phyloP scores from a whole-genome alignment of 1,140 invertebrate genomes.

The Aricia agestis region DNA sequence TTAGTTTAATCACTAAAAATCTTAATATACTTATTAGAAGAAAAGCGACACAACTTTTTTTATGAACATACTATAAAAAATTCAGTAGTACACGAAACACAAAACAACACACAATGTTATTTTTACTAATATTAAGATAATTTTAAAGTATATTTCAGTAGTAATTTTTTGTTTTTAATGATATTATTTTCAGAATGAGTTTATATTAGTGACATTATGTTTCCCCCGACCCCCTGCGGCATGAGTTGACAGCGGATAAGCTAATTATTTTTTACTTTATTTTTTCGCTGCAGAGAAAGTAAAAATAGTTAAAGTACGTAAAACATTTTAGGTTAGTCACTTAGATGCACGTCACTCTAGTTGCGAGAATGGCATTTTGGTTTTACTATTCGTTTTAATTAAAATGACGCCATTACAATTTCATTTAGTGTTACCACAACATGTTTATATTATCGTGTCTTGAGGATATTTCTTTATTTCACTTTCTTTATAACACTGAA shows the following conservation, averaged over 20 bases:
- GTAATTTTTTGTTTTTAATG: conserved; percentile 25
- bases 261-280: conserved; percentile 32
- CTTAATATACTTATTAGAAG: no score
- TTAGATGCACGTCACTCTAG: conserved; percentile 32
- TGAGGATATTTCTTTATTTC: neutral
- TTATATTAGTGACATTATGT: conserved; percentile 34
- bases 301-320: conserved; percentile 54
- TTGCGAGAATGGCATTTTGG: conserved; percentile 51
- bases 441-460: no score
- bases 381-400: conserved; percentile 22
- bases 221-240: conserved; percentile 36
- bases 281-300: conserved; percentile 65
- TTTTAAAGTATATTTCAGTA: conserved; percentile 8
- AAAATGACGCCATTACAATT: conserved; percentile 12
- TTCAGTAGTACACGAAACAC: neutral
- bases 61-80: neutral
- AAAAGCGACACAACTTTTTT: no score
- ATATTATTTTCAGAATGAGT: conserved; percentile 51
- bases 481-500: no score
- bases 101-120: neutral
- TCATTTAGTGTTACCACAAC: no score
- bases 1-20: no score
- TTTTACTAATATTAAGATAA: neutral
- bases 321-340: conserved; percentile 25
- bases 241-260: conserved; percentile 39